Conservation (phyloP, 2,797 vertebrate genomes). For the Echeneis naucrates region DNA sequence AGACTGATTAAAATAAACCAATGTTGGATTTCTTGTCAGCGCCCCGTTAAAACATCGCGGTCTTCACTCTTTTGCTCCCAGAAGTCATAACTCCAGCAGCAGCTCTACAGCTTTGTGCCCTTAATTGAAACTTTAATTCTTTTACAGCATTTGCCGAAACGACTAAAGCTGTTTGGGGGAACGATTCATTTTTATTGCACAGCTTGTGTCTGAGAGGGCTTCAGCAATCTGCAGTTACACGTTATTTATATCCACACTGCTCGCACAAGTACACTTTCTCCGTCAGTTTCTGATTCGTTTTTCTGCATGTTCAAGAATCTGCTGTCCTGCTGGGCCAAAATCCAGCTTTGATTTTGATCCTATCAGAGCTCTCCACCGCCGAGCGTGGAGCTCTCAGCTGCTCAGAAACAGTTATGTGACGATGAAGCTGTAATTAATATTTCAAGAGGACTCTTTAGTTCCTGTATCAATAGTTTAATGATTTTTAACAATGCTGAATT, state of each 20-base stretch:
- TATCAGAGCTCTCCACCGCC: slow-evolving; percentile 12
- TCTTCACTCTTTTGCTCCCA: no score
- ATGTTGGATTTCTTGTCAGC: no score
- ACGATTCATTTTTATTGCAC: neutral
- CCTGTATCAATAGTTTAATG: neutral
- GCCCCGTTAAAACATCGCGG: no score
- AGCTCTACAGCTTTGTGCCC: no score
- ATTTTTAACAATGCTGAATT: slow-evolving; percentile 1
- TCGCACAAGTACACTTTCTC: slow-evolving; percentile 1
- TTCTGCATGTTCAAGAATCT: slow-evolving; percentile 8
- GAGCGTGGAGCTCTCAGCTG: neutral
- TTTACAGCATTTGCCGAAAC: neutral
- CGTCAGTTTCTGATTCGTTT: slow-evolving; percentile 9
- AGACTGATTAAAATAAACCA: no score
- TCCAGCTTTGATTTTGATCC: slow-evolving; percentile 26
- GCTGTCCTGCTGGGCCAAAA: slow-evolving; percentile 19
- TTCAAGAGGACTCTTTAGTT: slow-evolving; percentile 2
- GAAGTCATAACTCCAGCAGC: no score
- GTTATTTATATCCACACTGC: neutral
- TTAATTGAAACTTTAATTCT: neutral
- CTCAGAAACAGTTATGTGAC: slow-evolving; percentile 8
- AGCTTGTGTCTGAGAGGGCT: neutral
- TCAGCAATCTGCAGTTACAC: neutral
- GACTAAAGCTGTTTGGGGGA: neutral
- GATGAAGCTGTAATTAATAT: neutral